Percentiles rank a stretch among this genome's conserved stretches.
Evolutionary conservation across 2,888 invertebrate species (phyloP).

Genomic region (Liodrosophila aerea): DNA sequence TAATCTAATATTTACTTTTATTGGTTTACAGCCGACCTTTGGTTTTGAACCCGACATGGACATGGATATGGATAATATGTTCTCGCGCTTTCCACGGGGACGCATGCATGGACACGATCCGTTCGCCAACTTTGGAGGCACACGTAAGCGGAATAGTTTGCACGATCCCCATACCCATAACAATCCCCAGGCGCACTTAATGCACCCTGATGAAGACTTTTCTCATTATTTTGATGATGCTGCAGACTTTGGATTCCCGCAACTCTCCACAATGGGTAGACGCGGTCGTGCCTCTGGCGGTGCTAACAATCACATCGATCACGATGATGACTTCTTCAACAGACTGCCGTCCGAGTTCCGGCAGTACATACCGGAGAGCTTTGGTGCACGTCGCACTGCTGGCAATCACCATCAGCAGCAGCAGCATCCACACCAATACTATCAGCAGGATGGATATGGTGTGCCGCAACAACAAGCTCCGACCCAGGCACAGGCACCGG

Average conservation of each 20-base stretch:
- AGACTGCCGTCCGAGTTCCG: constrained; percentile 82
- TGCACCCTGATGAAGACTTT: constrained; percentile 72
- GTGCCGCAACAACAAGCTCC: constrained; percentile 36
- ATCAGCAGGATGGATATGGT: constrained; percentile 46
- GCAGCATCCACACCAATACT: constrained; percentile 48
- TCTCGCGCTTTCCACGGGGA: constrained; percentile 79
- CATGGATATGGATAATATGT: constrained; percentile 80
- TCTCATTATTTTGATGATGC: constrained; percentile 74
- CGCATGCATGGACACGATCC: constrained; percentile 81
- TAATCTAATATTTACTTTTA: constrained; percentile 18
- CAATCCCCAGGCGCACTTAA: constrained; percentile 49
- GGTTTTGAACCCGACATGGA: constrained; percentile 80
- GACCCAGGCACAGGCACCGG: constrained; percentile 25
- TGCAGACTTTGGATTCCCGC: constrained; percentile 81
- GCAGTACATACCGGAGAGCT: constrained; percentile 81
- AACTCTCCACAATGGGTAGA: constrained; percentile 80
- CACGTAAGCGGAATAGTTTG: constrained; percentile 81
- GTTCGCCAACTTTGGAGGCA: constrained; percentile 78
- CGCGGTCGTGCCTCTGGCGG: constrained; percentile 65
- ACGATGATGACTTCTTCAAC: constrained; percentile 80
- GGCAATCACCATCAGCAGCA: constrained; percentile 26
- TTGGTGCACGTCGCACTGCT: constrained; percentile 73
- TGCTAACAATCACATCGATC: constrained; percentile 54
- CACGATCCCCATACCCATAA: constrained; percentile 69
- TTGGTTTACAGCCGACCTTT: constrained; percentile 77